Base-by-base conservation (phyloP, 2,888 invertebrate genomes). In the Mythimna vitellina region DNA sequence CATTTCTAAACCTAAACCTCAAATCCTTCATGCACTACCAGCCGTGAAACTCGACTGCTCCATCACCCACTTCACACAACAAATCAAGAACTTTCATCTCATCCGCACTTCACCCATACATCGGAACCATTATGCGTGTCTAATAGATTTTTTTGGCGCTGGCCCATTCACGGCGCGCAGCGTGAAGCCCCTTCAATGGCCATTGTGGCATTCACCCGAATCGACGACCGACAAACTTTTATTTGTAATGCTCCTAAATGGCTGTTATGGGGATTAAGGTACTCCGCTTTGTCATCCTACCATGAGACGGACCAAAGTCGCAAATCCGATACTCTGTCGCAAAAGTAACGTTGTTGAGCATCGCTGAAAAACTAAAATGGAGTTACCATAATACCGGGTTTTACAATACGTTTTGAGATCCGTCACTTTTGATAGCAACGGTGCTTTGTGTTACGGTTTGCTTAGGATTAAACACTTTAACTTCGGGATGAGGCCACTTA, bases 181-280 rank as follows among this genome's bases (percentile, higher is more conserved):
- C 96, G 92, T 95, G 96, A 91, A 89, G 92, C 89, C 93, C 90
- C 92, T 92, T 95, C 93, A 96, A 95, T 95, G 93, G 93, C 92
- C 82, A 95, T 95, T 96, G 94, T 95, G 91, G 91, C 90, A 87
- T 87, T 89, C 87, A 90, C 88, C 85, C 89, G 92, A 89, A 87
- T 86, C 92, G 88, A 80, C 86, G 87, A 87, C 86, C 89, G 93
- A 89, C 94, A 92, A 95, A 95, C 94, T 95, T 95, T 94, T 96
- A 96, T 95, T 94, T 95, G 95, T 95, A 93, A 93, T 93, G 87
- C 88, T 92, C 92, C 93, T 96, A 96, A 96, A 96, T 96, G 95
- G 93, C 94, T 96, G 94, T 95, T 94, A 93, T 93, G 90, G 92
- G 94, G 95, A 95, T 96, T 95, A 96, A 91, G 92, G 93, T 92